Base-by-base conservation (phyloP, 1,140 invertebrate species). In the Drosophila repletoides region DNA sequence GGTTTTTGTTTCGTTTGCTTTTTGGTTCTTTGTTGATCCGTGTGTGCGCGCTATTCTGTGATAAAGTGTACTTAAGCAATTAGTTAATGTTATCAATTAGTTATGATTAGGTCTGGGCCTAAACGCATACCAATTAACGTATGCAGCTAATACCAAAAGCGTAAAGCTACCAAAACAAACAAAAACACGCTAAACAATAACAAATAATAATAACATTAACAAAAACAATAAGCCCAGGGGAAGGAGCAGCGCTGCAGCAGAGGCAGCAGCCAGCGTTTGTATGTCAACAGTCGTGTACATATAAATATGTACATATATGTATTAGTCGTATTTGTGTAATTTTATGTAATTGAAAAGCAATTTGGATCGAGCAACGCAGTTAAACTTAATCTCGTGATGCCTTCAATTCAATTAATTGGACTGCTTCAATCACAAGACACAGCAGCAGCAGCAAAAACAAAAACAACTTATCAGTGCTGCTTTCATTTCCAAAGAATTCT, bases 331-430 rank as follows among this genome's bases (percentile, higher is more conserved):
- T 38, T 17, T 53, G 58, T 61, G 70, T 79, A 74, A 77, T 77
- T 83, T 83, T 83, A 83, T 83, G 77, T 84, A 83, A 83, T 84
- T 83, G 79, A 83, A 84, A 66, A 52, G 48, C 79, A 66, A 70
- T 84, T 70, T 40, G 19, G 15, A 34, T 33, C 41, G 53, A 61
- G 19, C 14, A 43, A 53, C 38, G 22, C 15, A 55, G 46, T 67
- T 41, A 15, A 40, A 63, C 40, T 64, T 84, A 84, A 84, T 84
- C 79, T 86, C 70, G 55, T 68, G 56, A 65, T 64, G 74, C 49
- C 40, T 59, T 61, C 74, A 84, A 84, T 59, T 61, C 74, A 84
- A 84, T 79, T 84, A 76, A 63, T 60, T 63, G 55, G 10, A 7
- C 34, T 34, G 21, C 28, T n/a, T 68, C 61, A 61, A 69, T 58